Evolutionary conservation across 1,140 invertebrate species (phyloP), one percentile per base, ranked within the genome.

Genomic region (Drosophila ironensis): DNA sequence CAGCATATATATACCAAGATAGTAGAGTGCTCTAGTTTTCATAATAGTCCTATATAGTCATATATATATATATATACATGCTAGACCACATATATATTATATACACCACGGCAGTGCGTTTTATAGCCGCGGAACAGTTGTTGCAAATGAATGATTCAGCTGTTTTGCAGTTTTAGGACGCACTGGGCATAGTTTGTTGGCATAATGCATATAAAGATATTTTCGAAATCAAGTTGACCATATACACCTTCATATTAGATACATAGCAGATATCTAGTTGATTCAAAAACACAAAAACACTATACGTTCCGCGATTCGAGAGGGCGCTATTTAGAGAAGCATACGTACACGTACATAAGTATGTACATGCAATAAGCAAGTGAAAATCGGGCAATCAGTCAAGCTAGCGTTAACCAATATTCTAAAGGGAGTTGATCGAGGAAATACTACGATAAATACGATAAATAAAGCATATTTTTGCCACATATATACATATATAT

Each of bases 1-100:
- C 61, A 42, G 57, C 19, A 54, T 46, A 42, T 54, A 76, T 56
- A 56, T 67, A 59, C 40, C 48, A 61, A 47, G 51, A 74, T 45
- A 72, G 66, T 78, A 81, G 75, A 71, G 66, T 72, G 71, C 76
- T 81, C 60, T 81, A 81, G 76, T 75, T 72, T 67, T 75, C 51
- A 37, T 75, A 81, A 64, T 80, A 74, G 48, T 63, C 53, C 35
- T 72, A 78, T 60, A 61, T 56, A 77, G 25, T 47, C 45, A 57
- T 64, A 72, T 42, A 56, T 45, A 70, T 6, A 56, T 20, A 35
- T 17, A 27, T 8, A 37, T n/a, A 46, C 6, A 47, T 12, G 47
- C 11, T 44, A 27, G 22, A 44, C n/a, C 9, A 53, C 25, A 53
- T 27, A 45, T 16, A 44, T 64, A 61, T 27, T 61, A 64, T 64